phyloP scores from a whole-genome alignment of 1,140 invertebrate genomes.

The Zophobas atratus region DNA sequence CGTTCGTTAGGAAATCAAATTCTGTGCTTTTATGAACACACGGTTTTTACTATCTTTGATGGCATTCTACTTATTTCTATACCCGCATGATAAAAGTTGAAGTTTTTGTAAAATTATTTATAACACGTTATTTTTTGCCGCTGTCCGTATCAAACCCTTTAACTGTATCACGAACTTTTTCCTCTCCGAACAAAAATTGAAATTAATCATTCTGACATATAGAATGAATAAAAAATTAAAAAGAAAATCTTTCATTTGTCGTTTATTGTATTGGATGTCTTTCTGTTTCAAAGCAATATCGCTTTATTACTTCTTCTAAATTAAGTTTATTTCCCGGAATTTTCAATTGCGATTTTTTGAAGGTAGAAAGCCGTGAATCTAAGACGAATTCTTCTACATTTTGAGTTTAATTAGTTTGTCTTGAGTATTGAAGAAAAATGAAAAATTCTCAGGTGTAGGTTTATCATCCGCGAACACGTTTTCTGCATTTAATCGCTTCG shows the following conservation, averaged over 20 bases:
- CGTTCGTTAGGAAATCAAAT: conserved; percentile 34
- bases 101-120: conserved; percentile 19
- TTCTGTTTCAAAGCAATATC: conserved; percentile 29
- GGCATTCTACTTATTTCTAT: conserved; percentile 12
- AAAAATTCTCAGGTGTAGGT: conserved; percentile 35
- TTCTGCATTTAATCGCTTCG: conserved; percentile 25
- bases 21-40: conserved; percentile 23
- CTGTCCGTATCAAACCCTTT: conserved; percentile 20
- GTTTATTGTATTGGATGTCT: conserved; percentile 9
- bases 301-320: conserved; percentile 24
- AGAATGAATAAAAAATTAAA: conserved; percentile 31
- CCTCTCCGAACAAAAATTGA: conserved; percentile 16
- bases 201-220: conserved; percentile 24
- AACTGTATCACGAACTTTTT: conserved; percentile 35
- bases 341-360: conserved; percentile 15
- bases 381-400: conserved; percentile 28
- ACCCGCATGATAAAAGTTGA: conserved; percentile 6
- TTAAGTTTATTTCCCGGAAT: conserved; percentile 35
- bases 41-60: conserved; percentile 38
- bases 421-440: conserved; percentile 18
- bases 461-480: conserved; percentile 13
- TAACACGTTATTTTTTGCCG: conserved; percentile 8
- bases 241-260: conserved; percentile 19
- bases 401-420: conserved; percentile 31
- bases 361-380: conserved; percentile 10